phyloP scores from a whole-genome alignment of 1,140 invertebrate genomes.

The Aethina tumida region DNA sequence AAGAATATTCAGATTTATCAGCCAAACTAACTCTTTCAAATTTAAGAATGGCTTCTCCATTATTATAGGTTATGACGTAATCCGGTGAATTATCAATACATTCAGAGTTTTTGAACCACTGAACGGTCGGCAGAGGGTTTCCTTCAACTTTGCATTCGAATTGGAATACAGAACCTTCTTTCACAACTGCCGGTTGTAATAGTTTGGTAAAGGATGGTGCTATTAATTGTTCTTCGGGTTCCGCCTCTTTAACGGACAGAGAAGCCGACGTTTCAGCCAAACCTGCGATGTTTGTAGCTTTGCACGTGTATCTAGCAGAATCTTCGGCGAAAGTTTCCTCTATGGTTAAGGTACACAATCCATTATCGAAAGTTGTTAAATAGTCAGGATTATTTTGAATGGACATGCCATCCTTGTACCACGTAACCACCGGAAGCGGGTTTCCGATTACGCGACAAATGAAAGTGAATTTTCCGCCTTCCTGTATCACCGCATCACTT shows the following conservation, averaged over 20 bases:
- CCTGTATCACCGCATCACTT: constrained; percentile 59
- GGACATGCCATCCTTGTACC: constrained; percentile 54
- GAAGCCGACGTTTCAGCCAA: constrained; percentile 59
- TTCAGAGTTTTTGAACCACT: constrained; percentile 66
- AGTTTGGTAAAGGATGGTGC: constrained; percentile 55
- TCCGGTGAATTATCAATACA: constrained; percentile 66
- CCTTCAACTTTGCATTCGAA: constrained; percentile 64
- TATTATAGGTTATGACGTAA: constrained; percentile 55
- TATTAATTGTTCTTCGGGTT: constrained; percentile 51
- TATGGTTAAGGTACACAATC: constrained; percentile 62
- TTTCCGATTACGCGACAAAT: constrained; percentile 48
- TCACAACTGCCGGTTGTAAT: constrained; percentile 48
- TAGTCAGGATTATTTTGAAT: constrained; percentile 43
- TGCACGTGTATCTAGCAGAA: constrained; percentile 66
- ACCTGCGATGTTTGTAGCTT: constrained; percentile 59
- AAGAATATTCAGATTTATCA: constrained; percentile 53
- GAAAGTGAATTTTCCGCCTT: constrained; percentile 42
- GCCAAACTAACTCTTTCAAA: constrained; percentile 47
- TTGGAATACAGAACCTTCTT: constrained; percentile 54
- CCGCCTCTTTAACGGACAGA: constrained; percentile 65
- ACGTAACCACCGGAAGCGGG: constrained; percentile 73
- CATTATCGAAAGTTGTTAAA: constrained; percentile 56
- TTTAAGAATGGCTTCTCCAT: constrained; percentile 51
- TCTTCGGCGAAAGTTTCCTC: constrained; percentile 70
- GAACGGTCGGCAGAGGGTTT: constrained; percentile 65